Evolutionary conservation across 2,888 invertebrate species (phyloP), one percentile per base, ranked within the genome.

Genomic region (Neocrepidodera transversa): DNA sequence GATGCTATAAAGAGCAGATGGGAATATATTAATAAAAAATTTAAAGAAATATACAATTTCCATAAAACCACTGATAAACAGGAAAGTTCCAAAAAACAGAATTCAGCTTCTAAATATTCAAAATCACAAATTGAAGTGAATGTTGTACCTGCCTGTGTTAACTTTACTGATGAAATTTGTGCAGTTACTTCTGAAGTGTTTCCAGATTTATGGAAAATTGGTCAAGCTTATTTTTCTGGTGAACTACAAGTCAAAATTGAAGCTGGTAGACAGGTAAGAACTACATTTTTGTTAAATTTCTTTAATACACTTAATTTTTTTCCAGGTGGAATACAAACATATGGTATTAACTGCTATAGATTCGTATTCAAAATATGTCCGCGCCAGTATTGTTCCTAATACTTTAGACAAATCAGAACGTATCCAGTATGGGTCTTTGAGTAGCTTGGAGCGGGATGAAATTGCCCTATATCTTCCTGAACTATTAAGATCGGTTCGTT

Each of bases 181-280:
- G 87, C 89, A 54, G 84, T 90, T 60, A 85, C 94, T 35, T 85
- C 87, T 1, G 87, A 88, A 56, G 86, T 89, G 64, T 86, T 97
- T 74, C 93, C 94, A 26, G 94, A 97, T 78, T 85, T 99, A 71
- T 98, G 97, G 97, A 92, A 95, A 75, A 85, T 99, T 1, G 97
- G 97, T 0, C 90, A 95, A 73, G 88, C 94, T 32, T 98, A 98
- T 83, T 96, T 97, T 79, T 90, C 91, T 2, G 93, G 93, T 5
- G 92, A 95, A 75, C 80, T 96, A 54, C 87, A 89, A 69, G 88
- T 91, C 0, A 87, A 90, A 64, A 84, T 87, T 8, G 89, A 89
- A 75, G 79, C 84, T 1, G 86, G 87, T n/a, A 85, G 91, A 51
- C 92, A 73, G 67, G 71, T 72, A 30, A 51, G 32, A 38, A 49